A percentile compares a stretch with the other conserved stretches of the same genome.
These are phyloP conservation scores for Pseudomyrmex cubaensis DNA, from an alignment of 1,140 invertebrate genomes.

Conservation along the genomic window DNA sequence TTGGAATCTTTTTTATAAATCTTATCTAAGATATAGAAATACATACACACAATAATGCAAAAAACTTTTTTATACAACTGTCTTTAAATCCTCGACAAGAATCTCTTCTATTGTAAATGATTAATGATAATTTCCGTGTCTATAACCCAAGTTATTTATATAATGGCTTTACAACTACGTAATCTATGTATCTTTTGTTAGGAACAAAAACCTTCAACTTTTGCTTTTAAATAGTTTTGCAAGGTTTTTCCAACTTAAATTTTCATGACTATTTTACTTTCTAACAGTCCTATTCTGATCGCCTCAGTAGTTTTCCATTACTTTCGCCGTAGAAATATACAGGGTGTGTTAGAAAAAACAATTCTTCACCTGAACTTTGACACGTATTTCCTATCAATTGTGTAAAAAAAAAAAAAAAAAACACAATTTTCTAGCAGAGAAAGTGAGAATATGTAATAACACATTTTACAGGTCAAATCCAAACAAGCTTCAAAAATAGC, in stretches of 20 bases:
- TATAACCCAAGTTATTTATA: not conserved
- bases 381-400: not conserved
- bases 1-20: not conserved
- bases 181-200: not conserved
- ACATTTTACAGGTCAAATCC: not conserved
- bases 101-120: not conserved
- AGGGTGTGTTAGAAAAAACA: conserved; percentile 2
- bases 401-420: too few relatives aligned
- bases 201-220: not conserved
- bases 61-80: not conserved
- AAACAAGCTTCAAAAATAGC: conserved; percentile 23
- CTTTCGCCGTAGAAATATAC: conserved; percentile 58
- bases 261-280: not conserved
- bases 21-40: not conserved
- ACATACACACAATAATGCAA: too few relatives aligned
- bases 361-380: not conserved
- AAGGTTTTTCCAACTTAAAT: not conserved
- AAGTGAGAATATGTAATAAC: not conserved
- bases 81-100: not conserved
- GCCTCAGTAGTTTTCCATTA: conserved; percentile 63
- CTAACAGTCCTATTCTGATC: not conserved
- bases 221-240: not conserved
- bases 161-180: not conserved
- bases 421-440: not conserved
- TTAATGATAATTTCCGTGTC: not conserved